Conservation (phyloP, 1,140 invertebrate genomes). For the Adoxophyes honmai region DNA sequence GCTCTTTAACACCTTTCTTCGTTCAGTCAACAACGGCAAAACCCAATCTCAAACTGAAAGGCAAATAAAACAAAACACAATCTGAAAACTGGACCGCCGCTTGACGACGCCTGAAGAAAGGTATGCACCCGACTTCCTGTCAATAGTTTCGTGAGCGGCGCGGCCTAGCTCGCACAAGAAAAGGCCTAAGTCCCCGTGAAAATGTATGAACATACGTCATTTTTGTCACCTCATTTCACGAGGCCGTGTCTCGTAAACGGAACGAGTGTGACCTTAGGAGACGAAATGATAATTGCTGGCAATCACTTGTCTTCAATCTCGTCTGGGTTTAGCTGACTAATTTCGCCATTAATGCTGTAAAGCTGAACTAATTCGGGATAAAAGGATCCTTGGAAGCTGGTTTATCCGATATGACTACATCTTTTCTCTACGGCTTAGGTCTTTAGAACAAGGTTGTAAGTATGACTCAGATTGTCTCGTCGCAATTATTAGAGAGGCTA, state of each 20-base stretch:
- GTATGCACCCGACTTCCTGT: conserved; percentile 62
- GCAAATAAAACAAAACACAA: conserved; percentile 9
- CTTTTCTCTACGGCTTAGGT: not conserved
- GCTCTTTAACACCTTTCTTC: too few species aligned
- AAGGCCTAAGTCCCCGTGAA: conserved; percentile 37
- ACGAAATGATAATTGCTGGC: conserved; percentile 58
- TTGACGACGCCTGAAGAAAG: conserved; percentile 56
- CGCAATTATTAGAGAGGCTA: not conserved
- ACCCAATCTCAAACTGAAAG: not conserved
- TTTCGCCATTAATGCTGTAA: not conserved
- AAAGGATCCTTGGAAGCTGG: conserved; percentile 1
- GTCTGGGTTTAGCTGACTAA: conserved; percentile 40
- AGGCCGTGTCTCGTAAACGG: conserved; percentile 50
- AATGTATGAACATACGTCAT: conserved; percentile 36
- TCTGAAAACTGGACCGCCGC: conserved; percentile 18
- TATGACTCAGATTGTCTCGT: not conserved
- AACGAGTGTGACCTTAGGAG: conserved; percentile 60
- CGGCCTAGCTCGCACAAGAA: conserved; percentile 27
- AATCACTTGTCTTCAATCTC: conserved; percentile 40
- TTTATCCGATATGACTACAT: conserved; percentile 13
- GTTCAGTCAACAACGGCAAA: not conserved
- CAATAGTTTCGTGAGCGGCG: conserved; percentile 58
- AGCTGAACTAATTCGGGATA: conserved; percentile 1
- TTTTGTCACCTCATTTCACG: conserved; percentile 30
- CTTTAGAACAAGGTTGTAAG: not conserved